phyloP scores from a whole-genome alignment of 30 jellyfish, hydroid and myxozoan species.

The Aurelia coerulea region DNA sequence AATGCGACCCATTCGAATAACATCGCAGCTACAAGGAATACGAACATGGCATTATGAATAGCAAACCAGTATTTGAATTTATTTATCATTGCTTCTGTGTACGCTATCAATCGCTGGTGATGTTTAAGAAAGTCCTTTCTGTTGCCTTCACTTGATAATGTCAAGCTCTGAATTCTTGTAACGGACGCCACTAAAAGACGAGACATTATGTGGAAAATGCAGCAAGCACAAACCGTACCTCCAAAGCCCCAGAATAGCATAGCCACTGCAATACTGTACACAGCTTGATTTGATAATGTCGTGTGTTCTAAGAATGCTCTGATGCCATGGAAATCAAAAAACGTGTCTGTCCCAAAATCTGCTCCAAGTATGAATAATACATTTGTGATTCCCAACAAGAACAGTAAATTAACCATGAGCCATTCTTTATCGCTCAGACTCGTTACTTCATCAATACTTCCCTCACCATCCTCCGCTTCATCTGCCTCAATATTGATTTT shows the following conservation, averaged over 20 bases:
- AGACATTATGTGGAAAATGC: conserved; percentile 53
- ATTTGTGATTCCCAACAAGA: conserved; percentile 11
- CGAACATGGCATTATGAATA: conserved; percentile 42
- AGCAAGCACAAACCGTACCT: conserved; percentile 61
- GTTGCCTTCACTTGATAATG: background rate
- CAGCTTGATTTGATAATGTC: conserved; percentile 35
- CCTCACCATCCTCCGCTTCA: conserved; percentile 23
- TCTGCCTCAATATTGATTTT: background rate
- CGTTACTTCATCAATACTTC: background rate
- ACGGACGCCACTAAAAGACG: conserved; percentile 18
- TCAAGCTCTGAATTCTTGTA: background rate
- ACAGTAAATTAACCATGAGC: conserved; percentile 26
- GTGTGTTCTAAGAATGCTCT: conserved; percentile 34
- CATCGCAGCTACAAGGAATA: conserved; percentile 53
- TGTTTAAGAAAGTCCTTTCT: conserved; percentile 36
- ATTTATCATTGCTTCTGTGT: conserved; percentile 27
- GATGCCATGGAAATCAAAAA: conserved; percentile 58
- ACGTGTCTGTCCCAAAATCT: conserved; percentile 47
- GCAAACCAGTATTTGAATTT: conserved; percentile 61
- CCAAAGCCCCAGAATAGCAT: conserved; percentile 67
- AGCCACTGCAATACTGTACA: conserved; percentile 29
- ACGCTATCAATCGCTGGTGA: conserved; percentile 15
- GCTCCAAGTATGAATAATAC: conserved; percentile 37
- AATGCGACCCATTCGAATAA: conserved; percentile 58
- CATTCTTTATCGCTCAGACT: conserved; percentile 40